A percentile compares a stretch with the other conserved stretches of the same genome.
These are phyloP conservation scores for Pseudocheirus occidentalis DNA, from an alignment of 2,797 vertebrate species.

Conservation along the genomic window DNA sequence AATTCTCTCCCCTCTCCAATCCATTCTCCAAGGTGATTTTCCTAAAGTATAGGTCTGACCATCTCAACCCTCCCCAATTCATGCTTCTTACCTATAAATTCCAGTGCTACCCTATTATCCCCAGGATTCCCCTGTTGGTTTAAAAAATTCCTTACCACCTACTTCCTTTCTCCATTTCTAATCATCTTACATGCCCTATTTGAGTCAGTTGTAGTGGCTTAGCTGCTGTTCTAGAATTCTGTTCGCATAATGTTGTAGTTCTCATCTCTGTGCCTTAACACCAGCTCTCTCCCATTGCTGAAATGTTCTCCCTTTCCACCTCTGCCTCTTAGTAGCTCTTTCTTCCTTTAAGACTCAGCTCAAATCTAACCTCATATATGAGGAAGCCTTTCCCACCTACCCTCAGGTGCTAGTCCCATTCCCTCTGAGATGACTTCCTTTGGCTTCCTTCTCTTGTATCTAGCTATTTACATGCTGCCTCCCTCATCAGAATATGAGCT, in stretches of 20 bases:
- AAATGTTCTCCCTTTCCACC: no score
- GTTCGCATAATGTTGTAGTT: background rate
- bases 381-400: no score
- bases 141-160: background rate
- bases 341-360: no score
- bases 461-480: background rate
- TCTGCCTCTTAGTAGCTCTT: no score
- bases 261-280: background rate
- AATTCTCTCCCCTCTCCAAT: background rate
- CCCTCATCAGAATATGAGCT: background rate
- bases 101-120: background rate
- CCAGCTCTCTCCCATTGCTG: no score
- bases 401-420: no score
- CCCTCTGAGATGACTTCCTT: background rate
- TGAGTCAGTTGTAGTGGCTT: background rate
- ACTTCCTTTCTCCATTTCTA: background rate
- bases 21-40: background rate
- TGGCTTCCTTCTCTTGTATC: no score
- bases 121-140: background rate
- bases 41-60: background rate
- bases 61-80: background rate
- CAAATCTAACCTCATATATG: no score
- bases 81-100: background rate
- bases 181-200: background rate
- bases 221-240: background rate